Conservation (phyloP, 2,797 vertebrate genomes). For the Cynopterus sphinx region DNA sequence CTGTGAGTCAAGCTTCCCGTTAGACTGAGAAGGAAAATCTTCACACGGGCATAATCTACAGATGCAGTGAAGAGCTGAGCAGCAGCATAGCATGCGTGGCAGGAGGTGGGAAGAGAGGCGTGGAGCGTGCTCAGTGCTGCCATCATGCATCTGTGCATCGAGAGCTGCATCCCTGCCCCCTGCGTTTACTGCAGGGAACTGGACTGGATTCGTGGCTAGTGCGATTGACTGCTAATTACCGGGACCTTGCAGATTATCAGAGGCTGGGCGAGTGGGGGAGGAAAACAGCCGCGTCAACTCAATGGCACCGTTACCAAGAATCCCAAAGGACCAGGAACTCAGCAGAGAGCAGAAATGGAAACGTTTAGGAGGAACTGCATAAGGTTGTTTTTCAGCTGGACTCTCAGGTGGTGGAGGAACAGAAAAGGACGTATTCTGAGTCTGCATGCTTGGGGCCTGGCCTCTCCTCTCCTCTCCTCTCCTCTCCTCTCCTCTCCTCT, state of each 20-base stretch:
- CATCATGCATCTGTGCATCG: fast-evolving
- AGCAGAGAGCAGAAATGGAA: neutral
- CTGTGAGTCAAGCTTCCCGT: neutral
- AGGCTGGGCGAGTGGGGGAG: neutral
- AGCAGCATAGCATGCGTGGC: neutral
- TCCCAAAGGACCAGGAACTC: neutral
- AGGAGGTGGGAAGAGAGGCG: fast-evolving
- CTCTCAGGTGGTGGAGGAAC: neutral
- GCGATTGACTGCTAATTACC: neutral
- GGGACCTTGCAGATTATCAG: neutral
- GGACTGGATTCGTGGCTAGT: neutral
- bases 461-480: neutral
- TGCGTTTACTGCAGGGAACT: neutral
- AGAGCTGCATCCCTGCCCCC: neutral
- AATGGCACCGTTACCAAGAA: neutral
- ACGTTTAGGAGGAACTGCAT: neutral
- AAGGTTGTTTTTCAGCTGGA: neutral
- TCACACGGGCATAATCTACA: neutral
- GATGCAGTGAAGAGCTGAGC: neutral
- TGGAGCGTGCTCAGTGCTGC: too few species aligned
- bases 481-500: too few species aligned
- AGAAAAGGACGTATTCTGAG: neutral
- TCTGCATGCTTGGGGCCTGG: neutral
- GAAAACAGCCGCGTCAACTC: neutral
- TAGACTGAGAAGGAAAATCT: neutral